Base-by-base conservation (phyloP, 2,888 invertebrate species). In the Ornithoptera alexandrae region DNA sequence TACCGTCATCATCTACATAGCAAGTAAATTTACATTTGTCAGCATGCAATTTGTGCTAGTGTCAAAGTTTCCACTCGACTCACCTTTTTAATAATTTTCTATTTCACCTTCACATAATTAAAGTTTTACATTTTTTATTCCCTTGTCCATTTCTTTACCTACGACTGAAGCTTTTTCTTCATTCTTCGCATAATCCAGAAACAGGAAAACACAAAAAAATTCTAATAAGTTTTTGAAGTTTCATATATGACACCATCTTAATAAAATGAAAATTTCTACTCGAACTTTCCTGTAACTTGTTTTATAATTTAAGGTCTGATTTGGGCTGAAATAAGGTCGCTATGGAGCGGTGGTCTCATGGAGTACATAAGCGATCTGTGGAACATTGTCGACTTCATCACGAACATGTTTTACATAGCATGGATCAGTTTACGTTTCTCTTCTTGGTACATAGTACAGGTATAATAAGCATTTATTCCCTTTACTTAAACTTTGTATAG, bases 331-430 rank as follows among this genome's bases (percentile, higher is more conserved):
- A 95, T 99, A 74, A 95, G 97, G 83, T 94, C 98, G 5, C 89
- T 99, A 15, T 99, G 98, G 96, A 94, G 96, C 3, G 97, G 96
- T 68, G 99, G 99, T 0, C 88, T 99, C 10, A 90, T 96, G 76
- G 98, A 98, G 76, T 99, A 99, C 84, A 94, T 97, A 61, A 96
- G 96, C 75, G 99, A 99, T 87, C 94, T 99, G 74, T 99, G 99
- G 99, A 99, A 99, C 84, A 97, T 99, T 72, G 96, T 99, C 6
- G 99, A 99, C 88, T 99, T 99, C 84, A 96, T 98, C 78, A 99
- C 99, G 10, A 99, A 99, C 85, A 95, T 97, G 78, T 97, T 99
- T 79, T 99, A 99, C 84, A 96, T 99, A 30, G 96, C 97, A 59
- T 99, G 99, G 95, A 95, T 99, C 75, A 95, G 96, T 69, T 93